These are phyloP conservation scores for Dinomys branickii DNA, from an alignment of 2,113 vertebrate genomes.

Conservation along the genomic window DNA sequence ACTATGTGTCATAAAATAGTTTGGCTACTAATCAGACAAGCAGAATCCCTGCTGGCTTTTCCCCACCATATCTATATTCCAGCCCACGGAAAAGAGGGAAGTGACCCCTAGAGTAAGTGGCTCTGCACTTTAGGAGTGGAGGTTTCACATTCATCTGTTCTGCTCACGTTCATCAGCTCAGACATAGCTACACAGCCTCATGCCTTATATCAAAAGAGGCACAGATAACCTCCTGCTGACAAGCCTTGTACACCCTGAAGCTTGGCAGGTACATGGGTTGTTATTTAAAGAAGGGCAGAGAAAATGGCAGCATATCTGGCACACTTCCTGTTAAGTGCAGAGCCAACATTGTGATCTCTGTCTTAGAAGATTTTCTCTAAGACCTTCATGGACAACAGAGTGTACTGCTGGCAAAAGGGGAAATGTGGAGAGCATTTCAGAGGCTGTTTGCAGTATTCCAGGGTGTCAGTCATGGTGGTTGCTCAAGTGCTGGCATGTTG, in stretches of 20 bases:
- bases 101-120: background rate
- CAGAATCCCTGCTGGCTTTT: background rate
- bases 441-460: background rate
- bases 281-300: constrained; percentile 3
- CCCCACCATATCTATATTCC: background rate
- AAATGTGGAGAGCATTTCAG: background rate
- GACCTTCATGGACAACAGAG: background rate
- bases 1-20: background rate
- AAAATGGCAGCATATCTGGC: background rate
- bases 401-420: background rate
- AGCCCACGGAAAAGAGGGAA: background rate
- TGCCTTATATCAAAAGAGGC: background rate
- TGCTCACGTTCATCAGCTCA: background rate
- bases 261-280: background rate
- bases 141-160: background rate
- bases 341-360: background rate
- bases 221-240: background rate
- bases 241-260: background rate
- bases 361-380: background rate
- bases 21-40: background rate
- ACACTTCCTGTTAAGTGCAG: background rate
- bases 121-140: background rate
- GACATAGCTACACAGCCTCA: background rate
- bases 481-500: background rate
- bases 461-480: too few relatives aligned